Evolutionary conservation across 2,888 invertebrate species (phyloP), one percentile per base, ranked within the genome.

Genomic region (Meiosimyza platycephala): DNA sequence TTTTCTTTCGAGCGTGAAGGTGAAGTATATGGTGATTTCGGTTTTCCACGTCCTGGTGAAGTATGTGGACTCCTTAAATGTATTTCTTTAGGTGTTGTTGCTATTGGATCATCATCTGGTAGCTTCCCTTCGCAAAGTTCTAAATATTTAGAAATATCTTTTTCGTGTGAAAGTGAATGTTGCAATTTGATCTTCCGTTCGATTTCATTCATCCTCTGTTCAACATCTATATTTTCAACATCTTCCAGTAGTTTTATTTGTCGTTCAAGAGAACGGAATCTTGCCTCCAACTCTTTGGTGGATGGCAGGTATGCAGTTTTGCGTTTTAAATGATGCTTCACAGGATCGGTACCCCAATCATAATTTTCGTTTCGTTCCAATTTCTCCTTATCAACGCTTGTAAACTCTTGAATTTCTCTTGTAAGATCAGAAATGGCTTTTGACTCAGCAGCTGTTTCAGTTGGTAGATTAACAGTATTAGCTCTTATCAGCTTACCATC

Each of bases 201-300:
- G 47, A 84, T 85, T 78, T 85, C 85, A 18, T 59, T 75, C 7
- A 84, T 72, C 6, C 84, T 79, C 52, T 84, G 79, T 69, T 84
- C 84, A 4, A 84, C 85, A 76, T 84, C 85, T 48, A 84, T 84
- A 55, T 83, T 84, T 59, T 84, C 84, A 6, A 85, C 85, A 74
- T 84, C 84, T 74, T 84, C 84, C 0, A 84, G 78, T 6, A 84
- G 74, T 48, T 81, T 84, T 0, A 84, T 84, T 74, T 84, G 84
- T 1, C 85, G 79, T 73, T 85, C 86, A 4, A 85, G 74, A 2
- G 85, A 84, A 13, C 82, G 78, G 54, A 85, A 85, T 3, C 85
- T 80, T 0, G 85, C 79, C 73, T 85, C 85, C 0, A 85, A 74
- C 71, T 85, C 86, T 15, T 82, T 85, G 1, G 85, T 86, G 12